Percentiles rank a stretch among this genome's conserved stretches.
Evolutionary conservation across 2,888 invertebrate genomes (phyloP).

Genomic region (Cataglyphis altisquamis): DNA sequence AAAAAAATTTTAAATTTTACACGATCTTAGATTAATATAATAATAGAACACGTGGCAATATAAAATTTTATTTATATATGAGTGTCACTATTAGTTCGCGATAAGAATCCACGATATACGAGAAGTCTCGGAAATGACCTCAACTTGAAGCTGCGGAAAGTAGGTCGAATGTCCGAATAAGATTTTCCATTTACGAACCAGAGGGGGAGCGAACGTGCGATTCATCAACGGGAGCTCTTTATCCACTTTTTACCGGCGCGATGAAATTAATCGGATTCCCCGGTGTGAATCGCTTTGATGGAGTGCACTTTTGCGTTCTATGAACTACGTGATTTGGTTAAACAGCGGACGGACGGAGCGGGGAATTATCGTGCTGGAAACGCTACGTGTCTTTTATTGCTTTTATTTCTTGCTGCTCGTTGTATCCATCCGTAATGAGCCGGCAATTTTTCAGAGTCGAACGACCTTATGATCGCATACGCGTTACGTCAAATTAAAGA

Average conservation of each 20-base stretch:
- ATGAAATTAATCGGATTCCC: constrained; percentile 56
- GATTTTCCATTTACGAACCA: constrained; percentile 42
- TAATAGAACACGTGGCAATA: neutral
- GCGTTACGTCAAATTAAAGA: constrained; percentile 82
- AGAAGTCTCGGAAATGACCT: constrained; percentile 34
- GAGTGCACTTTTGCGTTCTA: constrained; percentile 55
- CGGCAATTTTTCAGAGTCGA: constrained; percentile 72
- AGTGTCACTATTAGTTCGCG: neutral
- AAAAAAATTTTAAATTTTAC: neutral
- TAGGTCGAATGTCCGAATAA: constrained; percentile 49
- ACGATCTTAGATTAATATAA: neutral
- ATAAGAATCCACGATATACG: neutral
- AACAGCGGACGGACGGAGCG: constrained; percentile 38
- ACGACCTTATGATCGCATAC: constrained; percentile 76
- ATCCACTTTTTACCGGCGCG: constrained; percentile 49
- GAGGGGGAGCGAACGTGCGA: constrained; percentile 39
- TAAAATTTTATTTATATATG: constrained; percentile 35
- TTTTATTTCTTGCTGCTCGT: constrained; percentile 54
- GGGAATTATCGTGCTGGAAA: constrained; percentile 51
- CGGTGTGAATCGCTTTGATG: constrained; percentile 56
- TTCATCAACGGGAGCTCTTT: constrained; percentile 53
- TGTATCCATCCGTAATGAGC: constrained; percentile 66
- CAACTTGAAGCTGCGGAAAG: constrained; percentile 41
- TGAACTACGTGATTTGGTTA: constrained; percentile 55
- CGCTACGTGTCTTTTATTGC: constrained; percentile 60